phyloP scores from a whole-genome alignment of 2,113 vertebrate genomes.

The Sinocyclocheilus maitianheensis region DNA sequence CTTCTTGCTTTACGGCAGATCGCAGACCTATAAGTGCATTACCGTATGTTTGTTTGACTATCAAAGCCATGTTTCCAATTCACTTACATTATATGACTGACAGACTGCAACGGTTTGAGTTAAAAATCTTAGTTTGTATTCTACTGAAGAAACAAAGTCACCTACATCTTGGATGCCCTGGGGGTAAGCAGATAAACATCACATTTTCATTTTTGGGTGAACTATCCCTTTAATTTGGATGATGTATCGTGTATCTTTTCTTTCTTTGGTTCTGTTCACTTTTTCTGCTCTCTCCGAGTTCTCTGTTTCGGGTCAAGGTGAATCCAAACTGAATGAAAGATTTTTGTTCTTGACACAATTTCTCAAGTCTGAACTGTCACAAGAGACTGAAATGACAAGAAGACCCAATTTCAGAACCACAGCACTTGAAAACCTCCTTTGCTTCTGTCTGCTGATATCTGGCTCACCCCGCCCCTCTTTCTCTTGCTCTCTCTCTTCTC shows the following conservation, averaged over 20 bases:
- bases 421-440: slow-evolving; percentile 3
- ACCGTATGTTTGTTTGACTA: too few species aligned
- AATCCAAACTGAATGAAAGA: slow-evolving; percentile 48
- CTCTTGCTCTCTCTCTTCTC: not conserved
- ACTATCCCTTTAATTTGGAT: not conserved
- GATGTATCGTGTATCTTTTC: not conserved
- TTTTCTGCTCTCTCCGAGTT: not conserved
- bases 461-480: slow-evolving; percentile 27
- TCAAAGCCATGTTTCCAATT: too few species aligned
- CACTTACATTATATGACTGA: too few species aligned
- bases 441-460: slow-evolving; percentile 20
- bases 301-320: slow-evolving; percentile 57
- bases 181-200: too few species aligned
- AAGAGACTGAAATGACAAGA: slow-evolving; percentile 51
- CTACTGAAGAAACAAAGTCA: too few species aligned
- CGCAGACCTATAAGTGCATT: too few species aligned
- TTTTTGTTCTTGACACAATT: slow-evolving; percentile 55
- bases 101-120: too few species aligned
- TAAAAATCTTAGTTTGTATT: too few species aligned
- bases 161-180: too few species aligned
- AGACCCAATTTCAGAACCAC: slow-evolving; percentile 53
- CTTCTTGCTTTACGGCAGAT: too few species aligned
- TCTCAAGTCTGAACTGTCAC: slow-evolving; percentile 48
- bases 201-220: too few species aligned
- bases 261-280: slow-evolving; percentile 14